These are phyloP conservation scores for Enteromius anoplus DNA, from an alignment of 2,797 vertebrate genomes.

Conservation along the genomic window DNA sequence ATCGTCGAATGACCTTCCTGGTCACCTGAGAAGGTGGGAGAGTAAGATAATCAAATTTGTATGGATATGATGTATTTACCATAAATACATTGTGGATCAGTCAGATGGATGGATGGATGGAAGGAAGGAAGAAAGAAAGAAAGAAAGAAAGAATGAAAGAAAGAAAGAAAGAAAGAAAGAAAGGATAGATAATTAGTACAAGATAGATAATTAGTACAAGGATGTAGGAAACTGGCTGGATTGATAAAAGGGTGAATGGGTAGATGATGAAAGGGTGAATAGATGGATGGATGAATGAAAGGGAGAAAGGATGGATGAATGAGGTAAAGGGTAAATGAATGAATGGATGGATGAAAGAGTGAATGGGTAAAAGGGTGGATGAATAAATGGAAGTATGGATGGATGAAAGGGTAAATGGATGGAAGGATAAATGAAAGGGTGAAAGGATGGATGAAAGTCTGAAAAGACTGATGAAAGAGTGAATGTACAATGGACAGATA, in stretches of 20 bases:
- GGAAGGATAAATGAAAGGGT: not conserved
- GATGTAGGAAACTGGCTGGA: no score
- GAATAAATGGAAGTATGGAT: not conserved
- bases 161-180: not conserved
- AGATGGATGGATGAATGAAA: accelerated
- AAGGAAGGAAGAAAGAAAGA: not conserved
- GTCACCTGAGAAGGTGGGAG: conserved; percentile 78
- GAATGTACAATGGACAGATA: not conserved
- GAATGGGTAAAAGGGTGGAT: not conserved
- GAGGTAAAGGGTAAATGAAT: no score
- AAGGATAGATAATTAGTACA: no score
- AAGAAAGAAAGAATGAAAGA: not conserved
- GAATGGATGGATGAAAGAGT: not conserved
- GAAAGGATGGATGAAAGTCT: not conserved
- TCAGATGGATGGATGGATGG: not conserved
- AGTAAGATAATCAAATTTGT: not conserved
- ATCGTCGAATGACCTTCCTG: conserved; percentile 85
- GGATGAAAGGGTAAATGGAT: not conserved
- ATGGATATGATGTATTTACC: not conserved
- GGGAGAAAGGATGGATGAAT: not conserved
- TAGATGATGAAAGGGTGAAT: not conserved
- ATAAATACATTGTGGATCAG: not conserved
- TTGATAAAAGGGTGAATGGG: no score
- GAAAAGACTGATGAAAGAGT: not conserved
- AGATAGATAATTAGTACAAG: no score